Evolutionary conservation across 2,888 invertebrate species (phyloP), one percentile per base, ranked within the genome.

Genomic region (Aphodius granarius): DNA sequence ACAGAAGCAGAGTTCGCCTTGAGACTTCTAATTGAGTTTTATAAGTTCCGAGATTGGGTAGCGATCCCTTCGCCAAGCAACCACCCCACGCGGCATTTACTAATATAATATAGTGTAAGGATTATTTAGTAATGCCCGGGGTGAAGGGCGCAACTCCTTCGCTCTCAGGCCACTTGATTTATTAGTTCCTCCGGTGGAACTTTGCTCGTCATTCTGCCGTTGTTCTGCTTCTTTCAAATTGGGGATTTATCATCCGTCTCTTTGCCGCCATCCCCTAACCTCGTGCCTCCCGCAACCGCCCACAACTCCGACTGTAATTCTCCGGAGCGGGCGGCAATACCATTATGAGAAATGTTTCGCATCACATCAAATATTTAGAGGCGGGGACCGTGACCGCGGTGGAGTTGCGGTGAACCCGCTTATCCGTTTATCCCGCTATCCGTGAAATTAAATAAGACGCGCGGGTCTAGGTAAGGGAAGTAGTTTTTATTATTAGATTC

Each of bases 51-150:
- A 78, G 77, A 78, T 77, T 77, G 75, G 73, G 73, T 15, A 76
- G 75, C 74, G 13, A 43, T 6, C 43, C 13, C 43, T 13, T 43
- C 13, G 9, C 43, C 43, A 13, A 43, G 9, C 43, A 43, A 43
- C 43, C 43, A n/a, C 76, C 78, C 77, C 77, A 74, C 75, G 71
- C 71, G 71, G 77, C 77, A 79, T 81, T 81, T 79, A 81, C 79
- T 81, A 80, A 81, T 81, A 79, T 80, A 81, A 82, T 81, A 78
- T 78, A 79, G 80, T 80, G 78, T 80, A 78, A 81, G 80, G 80
- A 79, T 80, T 80, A 80, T 79, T 79, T 79, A 78, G 77, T 79
- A 79, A 78, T 75, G 43, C 43, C 43, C 43, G 43, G 1, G 13
- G 2, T 0, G 43, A 2, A 13, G 43, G 43, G 43, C 13, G n/a